A percentile compares a stretch with the other conserved stretches of the same genome.
Conservation (phyloP, 2,888 invertebrate genomes). For the Agrochola lota region DNA sequence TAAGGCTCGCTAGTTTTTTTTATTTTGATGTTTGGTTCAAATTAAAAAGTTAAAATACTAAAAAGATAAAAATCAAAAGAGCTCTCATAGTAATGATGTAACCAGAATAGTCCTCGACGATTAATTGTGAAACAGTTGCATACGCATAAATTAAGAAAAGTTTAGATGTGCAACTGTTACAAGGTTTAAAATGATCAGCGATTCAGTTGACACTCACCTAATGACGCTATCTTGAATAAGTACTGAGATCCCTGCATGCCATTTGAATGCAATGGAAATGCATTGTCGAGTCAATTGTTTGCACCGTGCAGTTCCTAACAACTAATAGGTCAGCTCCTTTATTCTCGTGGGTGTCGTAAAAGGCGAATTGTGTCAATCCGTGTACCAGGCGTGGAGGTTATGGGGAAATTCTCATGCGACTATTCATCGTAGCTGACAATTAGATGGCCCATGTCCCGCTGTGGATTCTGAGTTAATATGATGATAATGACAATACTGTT, state of each 20-base stretch:
- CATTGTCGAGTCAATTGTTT: conserved; percentile 42
- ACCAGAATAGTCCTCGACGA: conserved; percentile 18
- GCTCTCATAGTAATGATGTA: conserved; percentile 11
- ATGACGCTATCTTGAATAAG: conserved; percentile 45
- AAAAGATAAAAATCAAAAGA: conserved; percentile 13
- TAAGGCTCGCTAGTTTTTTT: too few relatives aligned
- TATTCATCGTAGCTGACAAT: conserved; percentile 25
- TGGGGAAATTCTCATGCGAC: conserved; percentile 34
- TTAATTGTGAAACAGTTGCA: conserved; percentile 45
- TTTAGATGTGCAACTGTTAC: conserved; percentile 61
- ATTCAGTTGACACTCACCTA: conserved; percentile 64
- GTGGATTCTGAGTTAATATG: conserved; percentile 16
- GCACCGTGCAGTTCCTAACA: conserved; percentile 32
- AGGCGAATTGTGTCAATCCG: conserved; percentile 50
- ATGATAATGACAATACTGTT: conserved; percentile 38
- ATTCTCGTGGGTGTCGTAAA: conserved; percentile 50
- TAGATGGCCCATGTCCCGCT: conserved; percentile 12
- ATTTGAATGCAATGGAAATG: conserved; percentile 40
- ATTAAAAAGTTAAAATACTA: conserved; percentile 1
- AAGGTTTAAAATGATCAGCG: conserved; percentile 62
- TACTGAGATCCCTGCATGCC: conserved; percentile 46
- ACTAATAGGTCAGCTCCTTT: conserved; percentile 44
- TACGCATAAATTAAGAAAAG: conserved; percentile 53
- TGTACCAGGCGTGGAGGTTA: conserved; percentile 2
- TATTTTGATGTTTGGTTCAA: not conserved